A percentile compares a stretch with the other conserved stretches of the same genome.
Evolutionary conservation across 2,113 vertebrate species (phyloP).

Genomic region (Pantherophis guttatus): DNA sequence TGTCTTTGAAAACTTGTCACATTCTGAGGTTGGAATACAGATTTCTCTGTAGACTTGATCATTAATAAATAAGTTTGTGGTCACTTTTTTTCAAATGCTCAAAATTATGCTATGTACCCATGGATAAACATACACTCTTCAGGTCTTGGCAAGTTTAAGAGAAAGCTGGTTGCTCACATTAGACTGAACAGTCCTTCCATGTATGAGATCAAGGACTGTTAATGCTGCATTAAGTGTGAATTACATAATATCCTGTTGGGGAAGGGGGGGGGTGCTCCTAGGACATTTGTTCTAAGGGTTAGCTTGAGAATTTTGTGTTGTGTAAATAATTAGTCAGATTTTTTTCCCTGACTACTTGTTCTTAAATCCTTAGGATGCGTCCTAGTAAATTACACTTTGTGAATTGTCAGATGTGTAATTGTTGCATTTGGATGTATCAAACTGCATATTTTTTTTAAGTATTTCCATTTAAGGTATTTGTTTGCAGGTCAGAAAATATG

Average conservation of each 20-base stretch:
- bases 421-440: constrained; percentile 83
- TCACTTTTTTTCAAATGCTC: constrained; percentile 61
- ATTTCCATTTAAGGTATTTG: constrained; percentile 89
- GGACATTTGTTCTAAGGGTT: constrained; percentile 64
- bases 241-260: constrained; percentile 46
- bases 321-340: constrained; percentile 79
- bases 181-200: constrained; percentile 55
- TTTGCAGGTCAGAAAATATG: constrained; percentile 98
- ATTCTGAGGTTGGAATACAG: neutral
- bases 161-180: constrained; percentile 59
- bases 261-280: constrained; percentile 64
- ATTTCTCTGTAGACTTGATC: neutral
- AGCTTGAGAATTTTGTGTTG: constrained; percentile 71
- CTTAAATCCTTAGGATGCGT: constrained; percentile 78
- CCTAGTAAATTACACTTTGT: constrained; percentile 82
- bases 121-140: constrained; percentile 58
- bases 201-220: constrained; percentile 65
- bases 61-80: constrained; percentile 55
- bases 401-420: constrained; percentile 83
- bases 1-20: neutral
- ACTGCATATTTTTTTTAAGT: constrained; percentile 70
- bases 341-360: constrained; percentile 74
- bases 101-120: constrained; percentile 64
- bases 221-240: constrained; percentile 66
- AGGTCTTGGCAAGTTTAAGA: constrained; percentile 64